Conservation (phyloP, 2,797 vertebrate species). For the Sebastes aleutianus region DNA sequence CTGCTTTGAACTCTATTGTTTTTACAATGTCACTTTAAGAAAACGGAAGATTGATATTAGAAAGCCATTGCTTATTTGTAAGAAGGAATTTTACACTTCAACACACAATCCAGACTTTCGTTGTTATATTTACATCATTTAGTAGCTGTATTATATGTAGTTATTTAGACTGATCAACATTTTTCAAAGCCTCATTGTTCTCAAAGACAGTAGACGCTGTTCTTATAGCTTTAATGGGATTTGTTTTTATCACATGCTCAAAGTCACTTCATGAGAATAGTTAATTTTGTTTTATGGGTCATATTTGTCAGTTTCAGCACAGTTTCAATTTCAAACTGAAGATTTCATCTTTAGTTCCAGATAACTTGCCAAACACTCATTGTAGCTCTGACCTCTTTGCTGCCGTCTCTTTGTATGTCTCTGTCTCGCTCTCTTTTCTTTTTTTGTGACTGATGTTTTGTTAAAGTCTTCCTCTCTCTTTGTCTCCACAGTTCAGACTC, state of each 20-base stretch:
- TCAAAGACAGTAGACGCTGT: conserved; percentile 9
- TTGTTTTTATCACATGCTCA: conserved; percentile 17
- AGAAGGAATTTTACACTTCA: not conserved
- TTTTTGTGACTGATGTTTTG: not conserved
- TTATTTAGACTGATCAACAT: not conserved
- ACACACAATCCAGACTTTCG: not conserved
- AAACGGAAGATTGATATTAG: conserved; percentile 19
- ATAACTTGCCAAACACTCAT: not conserved
- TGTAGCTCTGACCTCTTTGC: not conserved
- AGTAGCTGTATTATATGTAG: not conserved
- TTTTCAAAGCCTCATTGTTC: conserved; percentile 14
- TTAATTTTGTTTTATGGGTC: not conserved
- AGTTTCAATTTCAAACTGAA: not conserved
- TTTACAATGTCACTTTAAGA: conserved; percentile 23
- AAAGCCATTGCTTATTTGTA: conserved; percentile 4
- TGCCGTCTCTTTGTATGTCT: not conserved
- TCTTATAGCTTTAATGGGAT: not conserved
- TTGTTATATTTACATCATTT: not conserved
- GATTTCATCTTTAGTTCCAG: not conserved
- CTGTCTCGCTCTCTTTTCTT: not conserved
- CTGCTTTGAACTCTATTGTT: conserved; percentile 47
- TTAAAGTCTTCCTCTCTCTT: conserved; percentile 1
- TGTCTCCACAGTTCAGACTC: conserved; percentile 89
- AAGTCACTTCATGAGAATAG: not conserved
- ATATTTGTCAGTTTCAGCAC: not conserved